phyloP scores from a whole-genome alignment of 1,140 invertebrate genomes.

The Leptestheria dahalacensis region DNA sequence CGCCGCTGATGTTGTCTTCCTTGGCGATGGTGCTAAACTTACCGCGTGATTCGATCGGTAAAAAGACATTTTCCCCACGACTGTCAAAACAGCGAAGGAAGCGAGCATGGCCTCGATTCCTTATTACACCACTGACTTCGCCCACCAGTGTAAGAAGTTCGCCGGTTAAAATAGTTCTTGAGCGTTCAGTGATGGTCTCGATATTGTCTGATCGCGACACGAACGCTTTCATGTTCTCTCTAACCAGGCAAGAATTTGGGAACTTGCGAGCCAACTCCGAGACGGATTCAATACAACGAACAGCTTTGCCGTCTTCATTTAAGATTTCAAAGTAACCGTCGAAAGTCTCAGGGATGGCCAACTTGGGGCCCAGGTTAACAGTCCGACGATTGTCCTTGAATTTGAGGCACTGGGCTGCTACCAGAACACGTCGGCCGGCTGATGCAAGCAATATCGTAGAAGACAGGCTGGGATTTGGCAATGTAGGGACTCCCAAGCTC shows the following conservation, averaged over 20 bases:
- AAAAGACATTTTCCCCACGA: constrained; percentile 62
- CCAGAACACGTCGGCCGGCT: constrained; percentile 52
- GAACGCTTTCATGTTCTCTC: constrained; percentile 70
- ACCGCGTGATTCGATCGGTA: constrained; percentile 69
- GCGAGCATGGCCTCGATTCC: constrained; percentile 26
- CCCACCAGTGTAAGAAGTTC: constrained; percentile 61
- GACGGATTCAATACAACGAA: constrained; percentile 75
- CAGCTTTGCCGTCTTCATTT: constrained; percentile 78
- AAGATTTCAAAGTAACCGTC: constrained; percentile 84
- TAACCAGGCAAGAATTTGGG: constrained; percentile 63
- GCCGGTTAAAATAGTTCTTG: constrained; percentile 49
- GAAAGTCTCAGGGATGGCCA: constrained; percentile 79
- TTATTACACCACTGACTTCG: constrained; percentile 37
- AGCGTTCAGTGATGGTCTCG: constrained; percentile 46
- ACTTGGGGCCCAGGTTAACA: constrained; percentile 58
- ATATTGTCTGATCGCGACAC: constrained; percentile 21
- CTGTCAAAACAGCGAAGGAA: constrained; percentile 73
- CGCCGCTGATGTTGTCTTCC: constrained; percentile 82
- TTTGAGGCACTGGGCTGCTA: constrained; percentile 63
- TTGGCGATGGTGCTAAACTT: constrained; percentile 78
- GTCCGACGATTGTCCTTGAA: constrained; percentile 63
- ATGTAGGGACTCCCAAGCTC: constrained; percentile 68
- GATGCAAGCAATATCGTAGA: constrained; percentile 64
- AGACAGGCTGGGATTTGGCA: constrained; percentile 64
- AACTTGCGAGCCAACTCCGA: constrained; percentile 58